These are phyloP conservation scores for Musca domestica DNA, from an alignment of 1,140 invertebrate species.

Conservation along the genomic window DNA sequence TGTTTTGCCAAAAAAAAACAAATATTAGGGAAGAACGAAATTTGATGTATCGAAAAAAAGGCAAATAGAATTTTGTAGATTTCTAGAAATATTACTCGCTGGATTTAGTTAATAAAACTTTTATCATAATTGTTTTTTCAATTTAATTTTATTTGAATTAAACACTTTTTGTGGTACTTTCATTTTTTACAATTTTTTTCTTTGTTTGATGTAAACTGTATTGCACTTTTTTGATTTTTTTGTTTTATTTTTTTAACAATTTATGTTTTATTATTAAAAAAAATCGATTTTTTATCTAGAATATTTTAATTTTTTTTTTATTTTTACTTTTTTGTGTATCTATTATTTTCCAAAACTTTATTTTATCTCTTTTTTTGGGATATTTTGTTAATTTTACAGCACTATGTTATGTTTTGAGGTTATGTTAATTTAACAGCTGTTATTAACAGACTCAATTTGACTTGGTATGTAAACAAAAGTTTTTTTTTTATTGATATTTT, in stretches of 20 bases:
- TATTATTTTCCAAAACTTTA: no score
- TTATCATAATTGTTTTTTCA: slow-evolving; percentile 9
- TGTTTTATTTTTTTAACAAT: slow-evolving; percentile 12
- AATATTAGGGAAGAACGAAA: no score
- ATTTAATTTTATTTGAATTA: neutral
- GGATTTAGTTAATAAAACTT: neutral
- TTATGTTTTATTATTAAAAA: neutral
- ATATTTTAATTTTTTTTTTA: no score
- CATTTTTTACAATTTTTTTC: slow-evolving; percentile 13
- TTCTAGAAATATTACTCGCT: neutral
- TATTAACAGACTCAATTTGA: no score
- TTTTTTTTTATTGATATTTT: neutral
- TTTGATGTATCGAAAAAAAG: no score
- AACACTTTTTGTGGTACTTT: slow-evolving; percentile 4
- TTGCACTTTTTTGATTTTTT: neutral
- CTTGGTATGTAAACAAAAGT: neutral
- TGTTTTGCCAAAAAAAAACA: neutral
- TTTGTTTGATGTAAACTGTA: neutral
- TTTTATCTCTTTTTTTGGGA: no score
- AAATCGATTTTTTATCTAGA: no score
- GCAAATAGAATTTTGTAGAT: neutral
- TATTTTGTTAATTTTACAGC: no score
- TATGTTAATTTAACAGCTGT: no score
- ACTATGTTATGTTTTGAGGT: no score
- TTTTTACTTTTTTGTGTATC: no score